These are phyloP conservation scores for Aromia moschata DNA, from an alignment of 2,888 invertebrate species.

Conservation along the genomic window DNA sequence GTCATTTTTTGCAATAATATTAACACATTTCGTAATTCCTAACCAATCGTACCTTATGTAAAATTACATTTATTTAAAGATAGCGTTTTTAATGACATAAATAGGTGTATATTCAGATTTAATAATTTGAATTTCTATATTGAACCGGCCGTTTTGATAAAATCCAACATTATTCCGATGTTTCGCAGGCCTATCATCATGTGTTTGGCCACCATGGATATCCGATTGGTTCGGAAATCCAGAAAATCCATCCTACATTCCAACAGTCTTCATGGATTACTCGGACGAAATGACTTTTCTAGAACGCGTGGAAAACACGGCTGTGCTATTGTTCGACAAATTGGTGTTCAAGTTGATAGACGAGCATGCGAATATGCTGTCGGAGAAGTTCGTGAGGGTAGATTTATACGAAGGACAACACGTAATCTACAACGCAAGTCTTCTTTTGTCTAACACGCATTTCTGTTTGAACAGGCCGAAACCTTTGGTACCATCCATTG, in stretches of 20 bases:
- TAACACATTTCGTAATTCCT: no score
- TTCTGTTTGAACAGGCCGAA: conserved; percentile 60
- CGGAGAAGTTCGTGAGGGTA: conserved; percentile 50
- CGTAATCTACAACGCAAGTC: conserved; percentile 62
- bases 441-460: conserved; percentile 65
- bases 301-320: conserved; percentile 62
- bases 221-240: conserved; percentile 64
- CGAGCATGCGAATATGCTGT: conserved; percentile 43
- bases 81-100: no score
- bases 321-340: conserved; percentile 42
- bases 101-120: no score
- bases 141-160: no score
- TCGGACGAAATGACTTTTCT: conserved; percentile 55
- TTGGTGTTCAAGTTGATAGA: conserved; percentile 44
- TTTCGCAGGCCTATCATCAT: conserved; percentile 64
- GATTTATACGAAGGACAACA: conserved; percentile 56
- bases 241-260: conserved; percentile 64
- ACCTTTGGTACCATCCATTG: conserved; percentile 63
- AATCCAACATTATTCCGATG: no score
- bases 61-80: no score
- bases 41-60: no score
- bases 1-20: no score
- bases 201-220: conserved; percentile 64
- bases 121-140: no score
- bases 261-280: conserved; percentile 62